Base-by-base conservation (phyloP, 2,113 vertebrate species). In the Cavia aperea region DNA sequence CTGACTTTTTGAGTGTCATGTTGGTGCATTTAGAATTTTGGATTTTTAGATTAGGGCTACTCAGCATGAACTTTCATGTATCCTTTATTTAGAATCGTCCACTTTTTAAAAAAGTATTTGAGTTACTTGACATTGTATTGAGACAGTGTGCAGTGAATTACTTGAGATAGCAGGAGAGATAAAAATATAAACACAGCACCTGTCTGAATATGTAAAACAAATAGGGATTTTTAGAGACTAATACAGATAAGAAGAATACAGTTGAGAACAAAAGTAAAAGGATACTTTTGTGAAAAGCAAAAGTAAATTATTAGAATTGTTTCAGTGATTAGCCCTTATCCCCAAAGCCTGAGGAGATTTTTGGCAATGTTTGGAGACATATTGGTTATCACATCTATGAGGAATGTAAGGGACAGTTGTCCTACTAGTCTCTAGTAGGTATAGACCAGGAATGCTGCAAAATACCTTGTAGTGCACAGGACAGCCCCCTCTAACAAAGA, bases 111-210 rank as follows among this genome's bases (percentile, higher is more conserved):
- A 58, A 78, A 86, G 36, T 62, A 4, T 11, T 39, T 93, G 65
- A 33, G 49, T 78, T 79, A 43, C 43, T 88, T 79, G 24, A 86
- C 85, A 86, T 94, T 83, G 36, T 91, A 26, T 83, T 95, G 81
- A 90, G 81, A 8, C 43, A 51, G 0, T 60, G 39, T 84, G 86
- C 60, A 86, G 58, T 83, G 51, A 93, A 84, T 94, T 79, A 83
- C 21, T 86, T 66, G 11, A 54, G 54, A 39, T 75, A 86, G 11
- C 72, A 58, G 51, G 36, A 79, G n/a, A 81, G n/a, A 46, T 39
- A 77, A 56, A 92, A 90, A n/a, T 95, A 56, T 85, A 92, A 73
- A 70, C 46, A 75, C 54, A 26, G 18, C 51, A 56, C 43, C 65
- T 85, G 26, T 81, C 51, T 91, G 16, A 94, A 60, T 58, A 88